Base-by-base conservation (phyloP, 1,140 invertebrate genomes). In the Diorhabda carinulata region DNA sequence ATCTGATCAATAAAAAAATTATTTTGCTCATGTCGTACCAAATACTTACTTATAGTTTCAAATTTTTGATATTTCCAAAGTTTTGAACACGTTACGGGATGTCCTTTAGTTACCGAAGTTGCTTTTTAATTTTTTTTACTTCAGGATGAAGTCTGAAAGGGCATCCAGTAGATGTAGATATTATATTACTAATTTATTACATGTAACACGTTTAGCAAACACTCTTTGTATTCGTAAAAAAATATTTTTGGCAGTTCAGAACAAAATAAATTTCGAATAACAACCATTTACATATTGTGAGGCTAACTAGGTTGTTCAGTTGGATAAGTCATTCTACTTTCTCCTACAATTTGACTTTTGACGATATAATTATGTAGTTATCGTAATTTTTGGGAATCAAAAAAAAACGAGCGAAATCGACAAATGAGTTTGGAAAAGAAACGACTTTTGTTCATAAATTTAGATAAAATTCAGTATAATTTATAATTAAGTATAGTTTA, bases 101-200 rank as follows among this genome's bases (percentile, higher is more conserved):
- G 42, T 57, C 25, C 4, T 44, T 44, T n/a, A 65, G 10, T 47
- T 47, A 3, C 64, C 25, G 56, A 56, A 56, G 56, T 65, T 52
- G n/a, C 47, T 52, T 52, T 40, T 65, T 64, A n/a, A 52, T 56
- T 57, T 66, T 59, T 45, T 60, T 67, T 10, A 45, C 57, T 59
- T 10, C 10, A 58, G 59, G 6, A n/a, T 42, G 57, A 5, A 5
- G 25, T 67, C 43, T 9, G 57, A 40, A 44, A 25, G 25, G 25
- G 44, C 64, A 57, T 9, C 41, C 9, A n/a, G 59, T 67, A 67
- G 57, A 61, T 67, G 66, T 67, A 67, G 66, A 67, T 67, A 67
- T 65, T 47, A 64, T 43, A 43, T 25, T 61, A 67, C 66, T 67
- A 67, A 67, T 67, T 67, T 67, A 67, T 67, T 67, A 67, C 57